Base-by-base conservation (phyloP, 2,113 vertebrate genomes). In the Myiozetetes cayanensis region DNA sequence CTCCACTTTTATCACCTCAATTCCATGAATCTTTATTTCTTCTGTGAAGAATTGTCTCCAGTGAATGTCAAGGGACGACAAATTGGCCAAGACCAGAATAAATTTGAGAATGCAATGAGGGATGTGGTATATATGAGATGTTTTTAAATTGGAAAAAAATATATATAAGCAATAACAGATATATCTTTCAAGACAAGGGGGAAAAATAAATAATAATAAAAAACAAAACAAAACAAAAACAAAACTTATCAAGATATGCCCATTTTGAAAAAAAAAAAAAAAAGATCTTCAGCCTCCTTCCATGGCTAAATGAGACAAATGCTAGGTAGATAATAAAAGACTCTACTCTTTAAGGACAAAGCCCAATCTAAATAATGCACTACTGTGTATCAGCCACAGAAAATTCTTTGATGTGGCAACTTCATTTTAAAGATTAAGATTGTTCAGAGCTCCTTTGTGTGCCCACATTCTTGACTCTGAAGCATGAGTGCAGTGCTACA, bases 141-240 rank as follows among this genome's bases (percentile, higher is more conserved):
- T 20, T 17, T 53, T 59, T 25, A 31, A 58, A 5, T 9, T 58
- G 25, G 14, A n/a, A 2, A 58, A 55, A 74, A 50, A 41, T 18
- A 28, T 9, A 25, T 9, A 27, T 30, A 30, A 41, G 37, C 20
- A 62, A 30, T 63, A 30, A 63, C 6, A 47, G 1, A 17, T 44
- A 58, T 4, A 41, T n/a, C 20, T 79, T 0, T 0, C 41, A n/a
- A 35, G 30, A 53, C 6, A 4, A 80, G 9, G 49, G 21, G 11
- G 68, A 73, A 77, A 80, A 52, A 27, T 37, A 70, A 73, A 8
- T 37, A 37, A 37, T 37, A 70, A 25, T 73, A 56, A 27, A 49
- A 70, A 76, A 79, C 47, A 24, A 49, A 43, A 14, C 61, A 76
- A 7, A 70, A 25, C 4, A 31, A 55, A 46, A 46, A 11, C 65